Conservation (phyloP, 1,140 invertebrate genomes). For the Drosophila sturtevanti region DNA sequence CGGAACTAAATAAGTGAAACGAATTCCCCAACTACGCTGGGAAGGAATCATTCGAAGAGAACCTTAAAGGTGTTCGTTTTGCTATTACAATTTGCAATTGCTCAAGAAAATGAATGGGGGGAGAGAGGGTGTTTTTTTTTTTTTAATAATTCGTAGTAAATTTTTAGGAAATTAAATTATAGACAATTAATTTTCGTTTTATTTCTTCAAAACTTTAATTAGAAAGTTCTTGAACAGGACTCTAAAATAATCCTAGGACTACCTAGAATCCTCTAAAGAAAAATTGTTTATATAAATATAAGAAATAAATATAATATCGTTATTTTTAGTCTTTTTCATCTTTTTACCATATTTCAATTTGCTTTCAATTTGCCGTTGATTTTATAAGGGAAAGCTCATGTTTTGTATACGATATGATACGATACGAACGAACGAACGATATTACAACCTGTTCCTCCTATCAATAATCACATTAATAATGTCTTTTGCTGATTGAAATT, state of each 20-base stretch:
- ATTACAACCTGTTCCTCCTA: slow-evolving; percentile 66
- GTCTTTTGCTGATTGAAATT: slow-evolving; percentile 50
- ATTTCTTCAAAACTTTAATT: too few species aligned
- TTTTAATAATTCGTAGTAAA: too few species aligned
- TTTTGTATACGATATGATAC: slow-evolving; percentile 29
- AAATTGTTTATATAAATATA: too few species aligned
- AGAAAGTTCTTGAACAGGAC: too few species aligned
- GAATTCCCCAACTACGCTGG: neutral
- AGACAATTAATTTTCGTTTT: too few species aligned
- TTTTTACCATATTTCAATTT: neutral
- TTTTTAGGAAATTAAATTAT: too few species aligned
- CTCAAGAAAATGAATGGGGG: too few species aligned
- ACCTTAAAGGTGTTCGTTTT: too few species aligned
- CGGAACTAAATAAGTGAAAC: neutral
- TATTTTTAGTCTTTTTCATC: neutral
- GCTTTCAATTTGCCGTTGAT: neutral
- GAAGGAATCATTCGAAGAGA: neutral
- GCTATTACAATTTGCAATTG: too few species aligned
- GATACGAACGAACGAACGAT: slow-evolving; percentile 28
- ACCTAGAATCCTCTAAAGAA: too few species aligned
- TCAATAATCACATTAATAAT: slow-evolving; percentile 76
- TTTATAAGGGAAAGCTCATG: slow-evolving; percentile 62
- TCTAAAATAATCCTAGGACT: too few species aligned
- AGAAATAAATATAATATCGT: neutral
- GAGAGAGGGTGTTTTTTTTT: too few species aligned